A percentile compares a stretch with the other conserved stretches of the same genome.
phyloP scores from a whole-genome alignment of 2,113 vertebrate genomes.

The Morone chrysops region DNA sequence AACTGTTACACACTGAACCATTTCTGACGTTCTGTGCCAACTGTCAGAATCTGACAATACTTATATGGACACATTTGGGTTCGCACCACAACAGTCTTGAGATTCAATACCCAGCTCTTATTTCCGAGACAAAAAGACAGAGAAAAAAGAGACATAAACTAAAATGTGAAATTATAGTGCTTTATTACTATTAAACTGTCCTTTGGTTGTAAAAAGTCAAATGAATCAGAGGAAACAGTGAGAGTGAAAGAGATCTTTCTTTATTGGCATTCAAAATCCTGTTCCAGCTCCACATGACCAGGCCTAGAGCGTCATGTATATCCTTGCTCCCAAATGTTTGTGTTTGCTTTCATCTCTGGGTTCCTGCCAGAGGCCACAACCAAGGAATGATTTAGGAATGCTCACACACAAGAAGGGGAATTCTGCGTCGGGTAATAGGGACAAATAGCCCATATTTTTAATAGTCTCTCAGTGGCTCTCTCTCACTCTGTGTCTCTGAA shows the following conservation, averaged over 20 bases:
- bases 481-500: not conserved
- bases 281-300: not conserved
- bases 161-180: no score
- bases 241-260: no score
- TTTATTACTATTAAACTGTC: not conserved
- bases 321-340: slow-evolving; percentile 39
- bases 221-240: no score
- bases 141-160: not conserved
- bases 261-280: not conserved
- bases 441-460: slow-evolving; percentile 10
- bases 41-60: no score
- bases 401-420: slow-evolving; percentile 36
- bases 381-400: slow-evolving; percentile 57
- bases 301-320: not conserved
- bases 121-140: not conserved
- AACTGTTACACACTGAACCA: no score
- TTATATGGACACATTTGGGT: no score
- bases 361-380: slow-evolving; percentile 38
- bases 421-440: slow-evolving; percentile 32
- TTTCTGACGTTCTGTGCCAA: no score
- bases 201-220: not conserved
- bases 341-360: slow-evolving; percentile 45
- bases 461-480: not conserved
- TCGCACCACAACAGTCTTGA: no score
- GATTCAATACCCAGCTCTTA: not conserved